A percentile compares a stretch with the other conserved stretches of the same genome.
Conservation (phyloP, 2,113 vertebrate species). For the Lepidiolamprologus cunningtoni region DNA sequence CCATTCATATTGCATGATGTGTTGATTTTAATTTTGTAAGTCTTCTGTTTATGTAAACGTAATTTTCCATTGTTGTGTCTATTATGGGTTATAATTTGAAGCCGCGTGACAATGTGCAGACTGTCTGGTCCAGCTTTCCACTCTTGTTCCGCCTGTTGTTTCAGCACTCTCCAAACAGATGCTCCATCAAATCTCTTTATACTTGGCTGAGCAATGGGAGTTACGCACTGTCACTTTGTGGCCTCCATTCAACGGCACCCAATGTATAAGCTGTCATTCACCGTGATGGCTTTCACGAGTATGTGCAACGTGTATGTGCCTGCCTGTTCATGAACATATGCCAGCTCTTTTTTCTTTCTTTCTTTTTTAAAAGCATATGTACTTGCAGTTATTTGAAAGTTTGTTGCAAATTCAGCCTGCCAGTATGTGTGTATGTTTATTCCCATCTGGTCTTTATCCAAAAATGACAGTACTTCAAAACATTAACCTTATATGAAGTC, state of each 20-base stretch:
- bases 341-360: not conserved
- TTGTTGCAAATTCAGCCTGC: not conserved
- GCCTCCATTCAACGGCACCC: conserved; percentile 19
- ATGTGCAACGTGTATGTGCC: not conserved
- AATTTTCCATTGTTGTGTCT: conserved; percentile 43
- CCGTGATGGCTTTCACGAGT: not conserved
- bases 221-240: conserved; percentile 19
- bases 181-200: conserved; percentile 60
- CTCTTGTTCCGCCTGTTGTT: conserved; percentile 54
- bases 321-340: not conserved
- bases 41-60: not conserved
- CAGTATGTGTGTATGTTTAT: conserved; percentile 6
- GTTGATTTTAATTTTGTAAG: conserved; percentile 15
- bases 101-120: conserved; percentile 29
- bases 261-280: conserved; percentile 38
- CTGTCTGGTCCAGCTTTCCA: conserved; percentile 44
- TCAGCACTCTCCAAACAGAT: conserved; percentile 54
- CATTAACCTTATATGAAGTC: not conserved
- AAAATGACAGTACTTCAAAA: conserved; percentile 1
- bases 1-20: not conserved
- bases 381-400: not conserved
- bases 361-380: not conserved
- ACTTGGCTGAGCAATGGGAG: conserved; percentile 52
- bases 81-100: conserved; percentile 28
- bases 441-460: conserved; percentile 15